These are phyloP conservation scores for Trichacis sp. DNA, from an alignment of 2,888 invertebrate species.

Conservation along the genomic window DNA sequence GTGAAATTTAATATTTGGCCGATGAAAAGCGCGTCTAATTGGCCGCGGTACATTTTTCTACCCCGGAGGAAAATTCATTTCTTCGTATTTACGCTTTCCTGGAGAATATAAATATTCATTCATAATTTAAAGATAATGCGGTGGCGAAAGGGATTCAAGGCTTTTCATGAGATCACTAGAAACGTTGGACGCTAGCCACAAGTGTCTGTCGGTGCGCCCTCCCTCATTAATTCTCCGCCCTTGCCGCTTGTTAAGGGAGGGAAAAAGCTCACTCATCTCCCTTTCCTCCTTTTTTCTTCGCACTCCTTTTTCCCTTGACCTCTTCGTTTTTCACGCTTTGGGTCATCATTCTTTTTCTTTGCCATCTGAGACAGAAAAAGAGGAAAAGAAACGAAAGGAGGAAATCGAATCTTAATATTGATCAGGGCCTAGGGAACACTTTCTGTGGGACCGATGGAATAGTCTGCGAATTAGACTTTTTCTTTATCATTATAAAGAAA, in stretches of 20 bases:
- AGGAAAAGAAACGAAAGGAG: no score
- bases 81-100: neutral
- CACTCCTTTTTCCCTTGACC: conserved; percentile 36
- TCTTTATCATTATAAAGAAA: conserved; percentile 29
- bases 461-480: no score
- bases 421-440: no score
- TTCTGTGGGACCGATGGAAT: no score
- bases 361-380: no score
- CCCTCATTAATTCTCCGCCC: conserved; percentile 70
- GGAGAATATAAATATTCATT: neutral
- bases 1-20: no score
- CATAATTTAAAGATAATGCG: neutral
- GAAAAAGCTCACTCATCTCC: conserved; percentile 44
- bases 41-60: neutral
- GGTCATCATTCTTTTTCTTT: conserved; percentile 48
- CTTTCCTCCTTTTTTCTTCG: conserved; percentile 35
- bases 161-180: conserved; percentile 47
- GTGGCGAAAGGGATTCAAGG: conserved; percentile 18
- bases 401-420: no score
- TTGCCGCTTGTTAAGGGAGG: conserved; percentile 68
- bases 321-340: conserved; percentile 48
- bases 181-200: conserved; percentile 68
- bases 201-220: conserved; percentile 68
- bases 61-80: neutral
- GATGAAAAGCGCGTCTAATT: neutral